Evolutionary conservation across 2,113 vertebrate species (phyloP), one percentile per base, ranked within the genome.

Genomic region (Lophotis ruficrista): DNA sequence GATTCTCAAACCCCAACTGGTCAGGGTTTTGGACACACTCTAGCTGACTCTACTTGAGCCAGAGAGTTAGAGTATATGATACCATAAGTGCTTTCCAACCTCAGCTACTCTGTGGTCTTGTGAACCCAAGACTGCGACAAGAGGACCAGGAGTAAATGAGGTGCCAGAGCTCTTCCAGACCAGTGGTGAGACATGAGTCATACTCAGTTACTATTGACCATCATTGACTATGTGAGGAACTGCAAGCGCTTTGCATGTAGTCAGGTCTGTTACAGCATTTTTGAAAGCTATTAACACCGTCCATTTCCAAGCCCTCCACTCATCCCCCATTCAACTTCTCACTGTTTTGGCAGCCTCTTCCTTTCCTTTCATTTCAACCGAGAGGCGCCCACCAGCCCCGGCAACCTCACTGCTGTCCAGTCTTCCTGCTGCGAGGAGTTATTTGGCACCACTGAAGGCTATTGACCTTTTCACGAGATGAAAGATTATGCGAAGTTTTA

Each of bases 401-500:
- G 27, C 50, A 87, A 35, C 38, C 76, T 69, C 9, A 7, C 51
- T 87, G 83, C 61, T 79, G 51, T 38, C 77, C 87, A 61, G 30
- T 82, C 56, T 64, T 91, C 69, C 64, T 61, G 66, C n/a, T 58
- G 35, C 3, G 2, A 91, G 53, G 53, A 76, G 50, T 91, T 89
- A 87, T 85, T 89, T 95, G 61, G 77, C 91, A 89, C 24, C 27
- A 89, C 33, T 15, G 41, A 43, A 43, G 41, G 25, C 48, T 85
- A 48, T 17, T 79, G 53, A 87, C 83, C 54, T 81, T 93, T 89
- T 81, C 58, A 77, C 1, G 10, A 81, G 51, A 94, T 73, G 35
- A 14, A 89, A 79, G 81, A 91, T 77, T 71, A 93, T 56, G 38
- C 60, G 38, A 92, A 47, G 30, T 83, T 95, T 94, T 76, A 85